Percentiles rank a stretch among this genome's conserved stretches.
Conservation (phyloP, 2,113 vertebrate species). For the Chlorodrepanis virens region DNA sequence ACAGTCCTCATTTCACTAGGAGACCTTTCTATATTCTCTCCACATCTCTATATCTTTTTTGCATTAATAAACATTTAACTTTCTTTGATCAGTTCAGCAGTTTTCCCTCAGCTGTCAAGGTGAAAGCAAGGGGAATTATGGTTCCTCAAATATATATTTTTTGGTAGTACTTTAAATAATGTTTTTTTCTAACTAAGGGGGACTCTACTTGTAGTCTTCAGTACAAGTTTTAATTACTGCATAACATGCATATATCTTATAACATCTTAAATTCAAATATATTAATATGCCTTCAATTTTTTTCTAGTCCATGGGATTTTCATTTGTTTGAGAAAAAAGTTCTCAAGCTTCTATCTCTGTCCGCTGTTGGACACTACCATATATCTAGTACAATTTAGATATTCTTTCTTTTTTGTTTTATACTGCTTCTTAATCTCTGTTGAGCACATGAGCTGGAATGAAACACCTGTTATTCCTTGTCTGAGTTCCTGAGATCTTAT, state of each 20-base stretch:
- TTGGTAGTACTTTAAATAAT: background rate
- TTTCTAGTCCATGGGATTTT: slow-evolving; percentile 16
- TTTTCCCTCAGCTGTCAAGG: background rate
- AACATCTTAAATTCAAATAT: slow-evolving; percentile 19
- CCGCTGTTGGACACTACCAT: background rate
- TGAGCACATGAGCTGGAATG: background rate
- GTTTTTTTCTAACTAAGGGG: slow-evolving; percentile 11
- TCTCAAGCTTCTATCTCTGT: background rate
- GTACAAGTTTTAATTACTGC: background rate
- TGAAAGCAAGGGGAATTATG: slow-evolving; percentile 2
- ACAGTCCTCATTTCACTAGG: background rate
- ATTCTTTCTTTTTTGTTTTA: background rate
- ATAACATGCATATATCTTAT: slow-evolving; percentile 32
- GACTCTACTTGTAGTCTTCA: background rate
- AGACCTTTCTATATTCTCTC: background rate
- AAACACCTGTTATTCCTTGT: background rate
- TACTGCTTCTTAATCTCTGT: background rate
- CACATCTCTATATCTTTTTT: background rate
- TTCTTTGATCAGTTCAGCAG: background rate
- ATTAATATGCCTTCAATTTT: slow-evolving; percentile 5
- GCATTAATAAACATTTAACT: background rate
- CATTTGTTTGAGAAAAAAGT: background rate
- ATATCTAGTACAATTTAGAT: background rate
- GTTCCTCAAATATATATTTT: background rate
- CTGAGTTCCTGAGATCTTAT: slow-evolving; percentile 15